Conservation (phyloP, 2,113 vertebrate genomes). For the Arenaria interpres region DNA sequence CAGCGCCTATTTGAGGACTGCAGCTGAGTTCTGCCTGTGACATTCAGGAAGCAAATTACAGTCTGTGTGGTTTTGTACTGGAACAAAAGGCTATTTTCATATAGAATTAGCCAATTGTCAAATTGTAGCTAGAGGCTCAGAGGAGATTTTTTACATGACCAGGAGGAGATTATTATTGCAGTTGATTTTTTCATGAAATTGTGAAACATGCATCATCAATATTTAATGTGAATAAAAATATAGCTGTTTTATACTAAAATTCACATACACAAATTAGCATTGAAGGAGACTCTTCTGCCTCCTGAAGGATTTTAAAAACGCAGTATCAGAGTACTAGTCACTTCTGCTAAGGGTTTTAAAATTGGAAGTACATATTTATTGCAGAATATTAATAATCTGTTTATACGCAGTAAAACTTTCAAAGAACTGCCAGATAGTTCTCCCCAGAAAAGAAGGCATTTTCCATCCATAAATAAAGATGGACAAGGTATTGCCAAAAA, state of each 20-base stretch:
- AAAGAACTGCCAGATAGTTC: neutral
- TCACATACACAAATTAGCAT: conserved; percentile 14
- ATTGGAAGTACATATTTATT: conserved; percentile 22
- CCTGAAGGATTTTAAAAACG: neutral
- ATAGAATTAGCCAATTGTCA: neutral
- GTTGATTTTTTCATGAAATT: neutral
- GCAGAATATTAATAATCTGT: neutral
- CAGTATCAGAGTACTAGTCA: neutral
- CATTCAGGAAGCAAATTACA: neutral
- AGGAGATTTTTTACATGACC: neutral
- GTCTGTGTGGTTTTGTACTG: neutral
- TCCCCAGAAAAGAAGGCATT: neutral
- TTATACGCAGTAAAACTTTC: neutral
- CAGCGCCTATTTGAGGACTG: neutral
- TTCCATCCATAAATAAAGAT: neutral
- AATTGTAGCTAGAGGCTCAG: neutral
- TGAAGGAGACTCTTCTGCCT: neutral
- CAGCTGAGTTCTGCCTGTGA: neutral
- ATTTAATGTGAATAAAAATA: conserved; percentile 41
- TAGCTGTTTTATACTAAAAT: conserved; percentile 22
- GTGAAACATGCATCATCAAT: conserved; percentile 34
- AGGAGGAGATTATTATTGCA: neutral
- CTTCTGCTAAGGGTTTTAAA: neutral
- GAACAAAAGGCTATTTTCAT: neutral
- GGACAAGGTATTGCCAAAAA: neutral